A percentile compares a stretch with the other conserved stretches of the same genome.
Evolutionary conservation across 2,113 vertebrate species (phyloP).

Genomic region (Verasper variegatus): DNA sequence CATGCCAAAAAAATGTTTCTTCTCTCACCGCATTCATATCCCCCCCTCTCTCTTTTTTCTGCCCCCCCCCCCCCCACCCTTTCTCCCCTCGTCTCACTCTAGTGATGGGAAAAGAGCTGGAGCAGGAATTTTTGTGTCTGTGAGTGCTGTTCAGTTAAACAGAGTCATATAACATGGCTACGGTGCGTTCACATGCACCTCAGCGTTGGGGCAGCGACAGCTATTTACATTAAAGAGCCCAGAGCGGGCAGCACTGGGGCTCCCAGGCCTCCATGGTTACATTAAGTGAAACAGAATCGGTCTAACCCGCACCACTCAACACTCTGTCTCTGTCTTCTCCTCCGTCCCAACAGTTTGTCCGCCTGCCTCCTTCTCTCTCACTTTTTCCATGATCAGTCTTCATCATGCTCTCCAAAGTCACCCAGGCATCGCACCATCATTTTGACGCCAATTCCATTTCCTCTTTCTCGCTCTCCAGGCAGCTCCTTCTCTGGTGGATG

Average conservation of each 20-base stretch:
- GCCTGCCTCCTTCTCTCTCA: slow-evolving; percentile 27
- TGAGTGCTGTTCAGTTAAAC: slow-evolving; percentile 80
- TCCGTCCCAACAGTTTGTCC: slow-evolving; percentile 45
- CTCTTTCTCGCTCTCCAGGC: not conserved
- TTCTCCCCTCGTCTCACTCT: slow-evolving; percentile 27
- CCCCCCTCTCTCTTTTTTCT: slow-evolving; percentile 25
- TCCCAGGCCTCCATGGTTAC: slow-evolving; percentile 73
- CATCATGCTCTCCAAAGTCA: slow-evolving; percentile 14
- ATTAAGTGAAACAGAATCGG: slow-evolving; percentile 80
- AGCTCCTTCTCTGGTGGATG: not conserved
- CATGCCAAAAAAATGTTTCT: slow-evolving; percentile 77
- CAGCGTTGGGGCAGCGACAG: slow-evolving; percentile 63
- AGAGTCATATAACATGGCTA: slow-evolving; percentile 79
- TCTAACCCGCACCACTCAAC: slow-evolving; percentile 61
- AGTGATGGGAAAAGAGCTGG: slow-evolving; percentile 71
- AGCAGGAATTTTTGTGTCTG: slow-evolving; percentile 73
- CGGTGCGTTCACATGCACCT: slow-evolving; percentile 72
- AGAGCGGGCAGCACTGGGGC: slow-evolving; percentile 66
- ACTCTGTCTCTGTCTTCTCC: slow-evolving; percentile 54
- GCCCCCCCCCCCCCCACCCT: slow-evolving; percentile 2
- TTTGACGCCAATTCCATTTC: slow-evolving; percentile 14
- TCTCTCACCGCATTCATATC: slow-evolving; percentile 49
- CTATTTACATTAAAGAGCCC: slow-evolving; percentile 81
- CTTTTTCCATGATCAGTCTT: slow-evolving; percentile 25
- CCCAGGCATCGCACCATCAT: slow-evolving; percentile 3